Evolutionary conservation across 2,888 invertebrate genomes (phyloP), one percentile per base, ranked within the genome.

Genomic region (Nymphalis c-album): DNA sequence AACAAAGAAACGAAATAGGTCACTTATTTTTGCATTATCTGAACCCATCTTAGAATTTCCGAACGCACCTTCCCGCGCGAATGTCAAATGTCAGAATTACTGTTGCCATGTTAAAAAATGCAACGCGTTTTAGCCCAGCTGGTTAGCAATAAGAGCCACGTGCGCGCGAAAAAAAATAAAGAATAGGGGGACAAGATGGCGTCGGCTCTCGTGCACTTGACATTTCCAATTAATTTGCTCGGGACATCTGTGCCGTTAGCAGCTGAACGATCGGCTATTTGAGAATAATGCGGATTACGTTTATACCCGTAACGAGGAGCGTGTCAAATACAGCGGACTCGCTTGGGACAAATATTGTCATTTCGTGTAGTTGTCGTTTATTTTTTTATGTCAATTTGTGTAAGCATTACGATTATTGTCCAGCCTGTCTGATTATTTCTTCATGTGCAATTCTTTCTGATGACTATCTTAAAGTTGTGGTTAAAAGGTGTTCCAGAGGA

Each of bases 211-310:
- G 83, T 90, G 91, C 90, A 91, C 91, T 91, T 91, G 91, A 91
- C 91, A 91, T 91, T 91, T 91, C 90, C 91, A 91, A 91, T 91
- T 91, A 91, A 91, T 91, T 91, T 90, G 90, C 88, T 81, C 86
- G 86, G 87, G 85, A 89, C 91, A 91, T 91, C 91, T 91, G 91
- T 91, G 90, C 82, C 78, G 84, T 84, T 83, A 86, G 91, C 91
- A 91, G 91, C 91, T 91, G 91, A 90, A 82, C 80, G 79, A 83
- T 81, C 78, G 83, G 84, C 78, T 81, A 80, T 83, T 84, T 77
- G 84, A 83, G 77, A 77, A 77, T 83, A 84, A 84, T 84, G 84
- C 81, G 88, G 88, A 89, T 89, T 88, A 90, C 84, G 84, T 80
- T 80, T 78, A 75, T 76, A 76, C 74, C 77, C 75, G 77, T 84